A percentile compares a stretch with the other conserved stretches of the same genome.
These are phyloP conservation scores for Orestias chungarensis DNA, from an alignment of 2,797 vertebrate species.

Conservation along the genomic window DNA sequence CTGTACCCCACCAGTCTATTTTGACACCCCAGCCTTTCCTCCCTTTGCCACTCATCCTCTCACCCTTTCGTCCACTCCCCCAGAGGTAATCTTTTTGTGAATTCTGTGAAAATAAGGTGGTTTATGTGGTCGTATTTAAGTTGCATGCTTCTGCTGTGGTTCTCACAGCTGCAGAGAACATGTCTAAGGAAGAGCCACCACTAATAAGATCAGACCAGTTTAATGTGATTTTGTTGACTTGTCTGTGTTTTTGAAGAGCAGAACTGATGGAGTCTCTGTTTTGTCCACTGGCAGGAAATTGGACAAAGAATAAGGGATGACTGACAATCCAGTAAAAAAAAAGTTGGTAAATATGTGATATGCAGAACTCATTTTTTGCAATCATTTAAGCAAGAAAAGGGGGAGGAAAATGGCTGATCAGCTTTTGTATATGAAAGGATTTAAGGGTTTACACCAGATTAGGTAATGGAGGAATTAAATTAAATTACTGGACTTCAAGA, in stretches of 20 bases:
- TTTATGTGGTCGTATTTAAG: slow-evolving; percentile 78
- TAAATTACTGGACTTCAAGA: slow-evolving; percentile 79
- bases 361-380: slow-evolving; percentile 20
- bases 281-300: slow-evolving; percentile 4
- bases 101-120: slow-evolving; percentile 90
- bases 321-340: slow-evolving; percentile 31
- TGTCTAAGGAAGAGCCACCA: slow-evolving; percentile 11
- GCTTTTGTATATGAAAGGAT: slow-evolving; percentile 72
- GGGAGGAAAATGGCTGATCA: slow-evolving; percentile 63
- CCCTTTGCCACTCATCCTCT: slow-evolving; percentile 78
- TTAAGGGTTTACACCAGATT: slow-evolving; percentile 80
- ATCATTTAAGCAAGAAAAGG: slow-evolving; percentile 24
- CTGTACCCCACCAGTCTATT: slow-evolving; percentile 74
- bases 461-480: slow-evolving; percentile 71
- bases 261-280: not conserved
- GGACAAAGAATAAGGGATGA: slow-evolving; percentile 34
- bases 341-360: slow-evolving; percentile 35
- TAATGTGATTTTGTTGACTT: slow-evolving; percentile 13
- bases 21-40: slow-evolving; percentile 68
- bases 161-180: slow-evolving; percentile 43
- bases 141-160: slow-evolving; percentile 73
- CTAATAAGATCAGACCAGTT: slow-evolving; percentile 23
- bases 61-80: slow-evolving; percentile 71
- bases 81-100: slow-evolving; percentile 84
- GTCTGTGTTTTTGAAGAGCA: not conserved